These are phyloP conservation scores for Zeugodacus cucurbitae DNA, from an alignment of 1,140 invertebrate genomes.

Conservation along the genomic window DNA sequence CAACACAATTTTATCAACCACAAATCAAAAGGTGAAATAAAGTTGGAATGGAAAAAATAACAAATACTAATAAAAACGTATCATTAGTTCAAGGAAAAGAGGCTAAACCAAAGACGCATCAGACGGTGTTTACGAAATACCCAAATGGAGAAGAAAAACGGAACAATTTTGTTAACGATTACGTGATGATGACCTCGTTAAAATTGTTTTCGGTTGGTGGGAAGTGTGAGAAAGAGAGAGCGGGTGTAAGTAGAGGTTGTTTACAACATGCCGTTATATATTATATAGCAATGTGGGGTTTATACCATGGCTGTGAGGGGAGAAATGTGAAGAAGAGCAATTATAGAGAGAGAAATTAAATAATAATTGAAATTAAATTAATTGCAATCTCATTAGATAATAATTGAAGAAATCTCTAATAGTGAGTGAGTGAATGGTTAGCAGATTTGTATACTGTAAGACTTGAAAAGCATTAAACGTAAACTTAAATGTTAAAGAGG, in stretches of 20 bases:
- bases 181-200: constrained; percentile 24
- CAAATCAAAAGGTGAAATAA: not conserved
- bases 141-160: constrained; percentile 8
- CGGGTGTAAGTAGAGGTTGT: not conserved
- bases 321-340: too few relatives aligned
- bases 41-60: not conserved
- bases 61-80: not conserved
- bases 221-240: not conserved
- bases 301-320: too few relatives aligned
- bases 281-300: too few relatives aligned
- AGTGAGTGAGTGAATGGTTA: not conserved
- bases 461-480: too few relatives aligned
- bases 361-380: not conserved
- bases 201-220: not conserved
- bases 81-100: constrained; percentile 26
- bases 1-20: constrained; percentile 14
- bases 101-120: not conserved
- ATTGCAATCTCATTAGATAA: not conserved
- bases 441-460: too few relatives aligned
- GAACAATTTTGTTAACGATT: not conserved
- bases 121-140: constrained; percentile 12
- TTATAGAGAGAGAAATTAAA: not conserved
- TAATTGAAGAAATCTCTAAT: not conserved
- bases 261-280: not conserved
- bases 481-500: too few relatives aligned